Evolutionary conservation across 2,888 invertebrate species (phyloP), one percentile per base, ranked within the genome.

Genomic region (Lathronympha strigana): DNA sequence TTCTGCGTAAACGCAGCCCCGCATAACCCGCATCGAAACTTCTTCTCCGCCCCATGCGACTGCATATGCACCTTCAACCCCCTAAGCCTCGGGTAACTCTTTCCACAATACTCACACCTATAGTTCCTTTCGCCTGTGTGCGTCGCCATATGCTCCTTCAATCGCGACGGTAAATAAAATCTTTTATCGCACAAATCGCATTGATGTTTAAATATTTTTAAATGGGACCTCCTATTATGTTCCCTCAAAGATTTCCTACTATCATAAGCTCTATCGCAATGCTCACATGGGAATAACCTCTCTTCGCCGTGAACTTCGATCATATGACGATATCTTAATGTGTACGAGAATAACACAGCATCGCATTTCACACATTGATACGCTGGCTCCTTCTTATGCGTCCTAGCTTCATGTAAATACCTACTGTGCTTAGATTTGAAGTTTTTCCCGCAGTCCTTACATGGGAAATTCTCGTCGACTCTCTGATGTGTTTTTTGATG

Each of bases 51-150:
- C 0, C 81, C 88, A 63, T 94, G 94, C 0, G 92, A 91, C 33
- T 93, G 87, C 76, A 93, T 87, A 72, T 94, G 94, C 0, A 93
- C 93, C 13, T 93, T 87, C n/a, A 90, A 58, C 0, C 87, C 88
- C 0, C 88, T 71, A 3, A 89, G 43, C 4, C 90, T 69, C 0
- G 90, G 90, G 53, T 90, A 91, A 11, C 84, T 86, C 63, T 90
- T 91, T 0, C 88, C 90, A 63, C 90, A 91, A 40, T 78, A 85
- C 11, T 90, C 90, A 36, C 90, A 90, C 0, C 88, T 64, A 13
- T 79, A 90, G 43, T 89, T 90, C 66, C 90, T 78, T n/a, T 91
- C 91, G 0, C 90, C 91, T 0, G 89, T 90, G 31, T 90, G 91
- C 1, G 87, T 85, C 0, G 87, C 86, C 86, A 90, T 87, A 33